phyloP scores from a whole-genome alignment of 2,113 vertebrate genomes.

The Clarias gariepinus region DNA sequence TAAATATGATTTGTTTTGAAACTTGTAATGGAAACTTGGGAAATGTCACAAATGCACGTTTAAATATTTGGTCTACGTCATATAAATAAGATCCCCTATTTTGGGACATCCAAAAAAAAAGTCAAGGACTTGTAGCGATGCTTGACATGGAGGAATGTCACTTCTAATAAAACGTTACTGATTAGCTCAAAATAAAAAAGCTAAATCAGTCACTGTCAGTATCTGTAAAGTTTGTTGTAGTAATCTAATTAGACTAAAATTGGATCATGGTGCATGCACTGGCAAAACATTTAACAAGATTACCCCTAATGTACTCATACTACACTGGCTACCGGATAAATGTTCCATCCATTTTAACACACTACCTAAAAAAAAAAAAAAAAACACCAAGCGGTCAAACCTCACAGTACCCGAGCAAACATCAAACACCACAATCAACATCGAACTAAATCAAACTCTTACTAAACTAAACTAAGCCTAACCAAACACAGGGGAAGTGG shows the following conservation, averaged over 20 bases:
- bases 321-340: background rate
- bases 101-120: background rate
- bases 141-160: background rate
- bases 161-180: background rate
- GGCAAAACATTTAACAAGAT: too few relatives aligned
- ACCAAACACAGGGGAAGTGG: background rate
- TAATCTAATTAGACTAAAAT: too few relatives aligned
- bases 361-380: too few relatives aligned
- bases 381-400: background rate
- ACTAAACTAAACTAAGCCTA: background rate
- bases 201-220: background rate
- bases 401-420: background rate
- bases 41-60: background rate
- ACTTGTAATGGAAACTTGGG: background rate
- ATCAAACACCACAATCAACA: background rate
- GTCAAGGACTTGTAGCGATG: background rate
- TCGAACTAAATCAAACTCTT: background rate
- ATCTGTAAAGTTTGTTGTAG: background rate
- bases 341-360: background rate
- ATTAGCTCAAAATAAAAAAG: background rate
- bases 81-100: too few relatives aligned
- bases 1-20: background rate
- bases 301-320: too few relatives aligned
- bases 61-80: background rate
- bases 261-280: too few relatives aligned